Evolutionary conservation across 2,797 vertebrate genomes (phyloP).

Genomic region (Heteromormyrus szaboi): DNA sequence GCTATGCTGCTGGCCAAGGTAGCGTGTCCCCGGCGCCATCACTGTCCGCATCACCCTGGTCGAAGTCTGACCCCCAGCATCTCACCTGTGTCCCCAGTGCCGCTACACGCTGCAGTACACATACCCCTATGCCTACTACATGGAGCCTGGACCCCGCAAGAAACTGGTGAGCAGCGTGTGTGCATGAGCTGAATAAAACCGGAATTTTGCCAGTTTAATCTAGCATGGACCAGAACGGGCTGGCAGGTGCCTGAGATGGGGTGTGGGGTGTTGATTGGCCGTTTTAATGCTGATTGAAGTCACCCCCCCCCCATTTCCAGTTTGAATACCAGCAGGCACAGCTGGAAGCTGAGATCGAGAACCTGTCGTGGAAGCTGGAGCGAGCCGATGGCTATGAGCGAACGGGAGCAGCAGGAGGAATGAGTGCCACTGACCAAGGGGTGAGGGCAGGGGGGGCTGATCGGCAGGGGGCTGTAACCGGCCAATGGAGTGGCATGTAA

Average conservation of each 20-base stretch:
- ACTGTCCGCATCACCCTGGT: not conserved
- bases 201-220: not conserved
- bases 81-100: constrained; percentile 62
- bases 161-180: constrained; percentile 76
- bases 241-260: not conserved
- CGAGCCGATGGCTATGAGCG: constrained; percentile 92
- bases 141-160: constrained; percentile 96
- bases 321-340: constrained; percentile 99
- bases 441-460: constrained; percentile 40
- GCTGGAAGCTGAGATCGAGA: constrained; percentile 97
- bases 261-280: not conserved
- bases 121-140: constrained; percentile 98
- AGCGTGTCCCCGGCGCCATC: not conserved
- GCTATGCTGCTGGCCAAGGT: constrained; percentile 97
- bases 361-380: constrained; percentile 97
- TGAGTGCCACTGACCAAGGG: constrained; percentile 69
- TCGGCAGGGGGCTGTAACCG: not conserved
- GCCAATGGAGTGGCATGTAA: not conserved
- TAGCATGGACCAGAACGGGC: not conserved
- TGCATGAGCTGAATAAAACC: not conserved
- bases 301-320: constrained; percentile 48
- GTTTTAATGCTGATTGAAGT: not conserved
- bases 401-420: constrained; percentile 75
- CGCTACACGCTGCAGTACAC: constrained; percentile 98
- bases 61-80: not conserved